Evolutionary conservation across 30 jellyfish, hydroid and myxozoan genomes (phyloP), one percentile per base, ranked within the genome.

Genomic region (Aurelia sp.): DNA sequence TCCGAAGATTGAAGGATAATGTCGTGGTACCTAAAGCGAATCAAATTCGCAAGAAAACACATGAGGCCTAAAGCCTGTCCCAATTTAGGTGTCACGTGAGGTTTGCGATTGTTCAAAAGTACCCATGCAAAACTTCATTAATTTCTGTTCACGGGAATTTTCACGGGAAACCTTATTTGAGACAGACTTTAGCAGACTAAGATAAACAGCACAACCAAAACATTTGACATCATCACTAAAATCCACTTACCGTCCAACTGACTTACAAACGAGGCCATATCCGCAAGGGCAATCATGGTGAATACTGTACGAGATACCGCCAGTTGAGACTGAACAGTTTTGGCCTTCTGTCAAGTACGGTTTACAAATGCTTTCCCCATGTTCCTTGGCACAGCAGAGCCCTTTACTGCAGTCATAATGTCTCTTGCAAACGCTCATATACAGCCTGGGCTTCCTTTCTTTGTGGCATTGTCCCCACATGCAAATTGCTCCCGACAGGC

Each of bases 211-310:
- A 44, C 1, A 44, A 44, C 55, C 55, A 44, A 44, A 40, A 5
- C 0, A 7, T 4, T 8, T 44, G 55, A 44, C 55, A 0, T 44
- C 8, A 44, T 44, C 16, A 44, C 2, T 44, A 23, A 33, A 21
- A 69, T 21, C 4, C 23, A 44, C 91, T 69, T 33, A 71, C 89
- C 90, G 30, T 9, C 76, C 92, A 37, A 75, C 89, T 40, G 31
- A 21, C 31, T 74, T 68, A 84, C 99, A 94, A 40, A 69, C 88
- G 74, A 88, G 89, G 41, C 99, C 99, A 78, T 41, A 66, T 11
- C 94, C 96, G 73, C 99, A 94, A 13, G 99, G 87, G 68, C 99
- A 94, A 4, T 85, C 82, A 71, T 84, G 94, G 37, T 75, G 35
- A 55, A 66, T 21, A 19, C 84, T 59, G 73, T 74, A 90, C 11